Evolutionary conservation across 1,140 invertebrate genomes (phyloP), one percentile per base, ranked within the genome.

Genomic region (Drosophila malerkotliana): DNA sequence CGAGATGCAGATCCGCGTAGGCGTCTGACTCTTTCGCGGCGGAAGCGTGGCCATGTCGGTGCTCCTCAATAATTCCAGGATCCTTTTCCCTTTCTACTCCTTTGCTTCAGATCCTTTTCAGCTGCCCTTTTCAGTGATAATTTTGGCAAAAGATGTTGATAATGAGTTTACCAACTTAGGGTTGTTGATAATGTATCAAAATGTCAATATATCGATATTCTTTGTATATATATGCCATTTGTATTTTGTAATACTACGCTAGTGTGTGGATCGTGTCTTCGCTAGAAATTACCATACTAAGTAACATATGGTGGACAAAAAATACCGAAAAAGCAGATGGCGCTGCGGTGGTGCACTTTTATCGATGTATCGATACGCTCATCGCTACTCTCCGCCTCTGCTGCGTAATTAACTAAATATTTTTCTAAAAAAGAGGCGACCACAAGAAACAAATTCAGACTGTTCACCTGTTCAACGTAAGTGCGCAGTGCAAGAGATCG

Each of bases 1-100:
- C 12, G 94, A 94, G 76, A 94, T 94, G 93, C 94, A 79, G 47
- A 94, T 94, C 10, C 87, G 94, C 47, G 94, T 95, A 10, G 94
- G 93, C 62, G 94, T 95, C 39, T 93, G 93, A 92, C 94, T 95
- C 92, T 95, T 94, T 54, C 94, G 92, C 39, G 95, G 95, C 72
- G 95, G 95, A 90, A 95, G 91, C 57, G 94, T 93, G 80, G 95
- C 94, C 95, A 95, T 95, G 59, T 61, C 92, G 44, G 47, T 53
- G 18, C 39, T 30, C 28, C 45, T 57, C 14, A 24, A n/a, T 45
- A 15, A 37, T 39, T 14, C 47, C 41, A 9, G 30, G 32, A 21
- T 28, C 26, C 26, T 28, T 28, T 28, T 28, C 6, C 26, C 26
- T 28, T 28, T 28, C 26, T 7, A 28, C 26, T 28, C 26, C 26